Conservation (phyloP, 1,140 invertebrate species). For the Phthorimaea operculella region DNA sequence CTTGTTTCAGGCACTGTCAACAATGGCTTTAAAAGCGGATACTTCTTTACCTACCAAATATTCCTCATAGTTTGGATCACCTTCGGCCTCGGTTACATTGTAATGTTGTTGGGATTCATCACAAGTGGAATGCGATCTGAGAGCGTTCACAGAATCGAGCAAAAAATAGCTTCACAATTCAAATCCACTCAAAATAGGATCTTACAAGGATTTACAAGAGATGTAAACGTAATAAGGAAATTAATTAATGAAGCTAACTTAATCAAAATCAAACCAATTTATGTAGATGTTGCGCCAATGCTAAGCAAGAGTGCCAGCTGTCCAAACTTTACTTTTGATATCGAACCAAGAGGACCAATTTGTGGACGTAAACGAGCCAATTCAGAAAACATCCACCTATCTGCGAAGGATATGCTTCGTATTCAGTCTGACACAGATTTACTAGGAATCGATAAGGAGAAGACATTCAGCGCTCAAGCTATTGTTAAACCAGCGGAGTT, state of each 20-base stretch:
- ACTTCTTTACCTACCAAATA: conserved; percentile 77
- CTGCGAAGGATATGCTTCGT: conserved; percentile 66
- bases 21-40: conserved; percentile 68
- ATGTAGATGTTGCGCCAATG: conserved; percentile 57
- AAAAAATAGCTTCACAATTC: conserved; percentile 78
- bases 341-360: conserved; percentile 61
- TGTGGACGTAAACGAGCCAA: conserved; percentile 70
- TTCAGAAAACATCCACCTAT: conserved; percentile 68
- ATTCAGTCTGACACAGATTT: conserved; percentile 81
- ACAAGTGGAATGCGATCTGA: conserved; percentile 76
- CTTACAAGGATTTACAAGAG: conserved; percentile 80
- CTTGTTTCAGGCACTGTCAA: conserved; percentile 62
- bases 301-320: conserved; percentile 69
- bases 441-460: conserved; percentile 79
- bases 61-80: conserved; percentile 88
- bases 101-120: conserved; percentile 92
- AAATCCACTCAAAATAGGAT: conserved; percentile 82
- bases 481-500: conserved; percentile 78
- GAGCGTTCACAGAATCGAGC: conserved; percentile 78
- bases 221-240: conserved; percentile 77
- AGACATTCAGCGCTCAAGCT: conserved; percentile 75
- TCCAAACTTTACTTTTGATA: conserved; percentile 70
- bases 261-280: conserved; percentile 77
- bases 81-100: conserved; percentile 88
- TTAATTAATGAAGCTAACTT: conserved; percentile 83